Evolutionary conservation across 2,113 vertebrate species (phyloP).

Genomic region (Suricata suricatta): DNA sequence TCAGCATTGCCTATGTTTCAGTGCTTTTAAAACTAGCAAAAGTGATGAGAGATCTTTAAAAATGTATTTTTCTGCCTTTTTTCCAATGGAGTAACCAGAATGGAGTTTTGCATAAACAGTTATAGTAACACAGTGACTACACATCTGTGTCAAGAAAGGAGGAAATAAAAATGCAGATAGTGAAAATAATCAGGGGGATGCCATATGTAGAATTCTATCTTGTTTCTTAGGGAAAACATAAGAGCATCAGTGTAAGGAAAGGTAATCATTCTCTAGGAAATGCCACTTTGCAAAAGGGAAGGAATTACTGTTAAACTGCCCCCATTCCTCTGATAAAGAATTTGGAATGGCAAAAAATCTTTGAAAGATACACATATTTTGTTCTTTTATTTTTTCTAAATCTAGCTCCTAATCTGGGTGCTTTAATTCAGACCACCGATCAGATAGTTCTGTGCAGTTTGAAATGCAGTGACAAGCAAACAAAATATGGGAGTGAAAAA

Average conservation of each 20-base stretch:
- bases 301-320: neutral
- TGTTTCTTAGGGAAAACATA: neutral
- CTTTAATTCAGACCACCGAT: neutral
- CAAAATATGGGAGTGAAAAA: neutral
- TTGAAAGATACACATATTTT: neutral
- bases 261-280: neutral
- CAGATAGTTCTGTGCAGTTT: neutral
- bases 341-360: neutral
- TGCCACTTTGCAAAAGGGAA: neutral
- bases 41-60: neutral
- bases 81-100: neutral
- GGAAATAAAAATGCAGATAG: neutral
- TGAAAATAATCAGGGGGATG: neutral
- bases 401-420: neutral
- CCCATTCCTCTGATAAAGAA: neutral
- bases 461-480: neutral
- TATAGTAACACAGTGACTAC: rapidly evolving
- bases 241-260: neutral
- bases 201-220: neutral
- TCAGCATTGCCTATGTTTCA: too few relatives aligned
- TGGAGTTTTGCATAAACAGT: neutral
- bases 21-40: neutral
- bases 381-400: neutral
- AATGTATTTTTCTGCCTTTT: neutral
- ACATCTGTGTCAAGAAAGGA: neutral